Percentiles rank a stretch among this genome's conserved stretches.
Conservation (phyloP, 2,888 invertebrate genomes). For the Drosophila anomalata region DNA sequence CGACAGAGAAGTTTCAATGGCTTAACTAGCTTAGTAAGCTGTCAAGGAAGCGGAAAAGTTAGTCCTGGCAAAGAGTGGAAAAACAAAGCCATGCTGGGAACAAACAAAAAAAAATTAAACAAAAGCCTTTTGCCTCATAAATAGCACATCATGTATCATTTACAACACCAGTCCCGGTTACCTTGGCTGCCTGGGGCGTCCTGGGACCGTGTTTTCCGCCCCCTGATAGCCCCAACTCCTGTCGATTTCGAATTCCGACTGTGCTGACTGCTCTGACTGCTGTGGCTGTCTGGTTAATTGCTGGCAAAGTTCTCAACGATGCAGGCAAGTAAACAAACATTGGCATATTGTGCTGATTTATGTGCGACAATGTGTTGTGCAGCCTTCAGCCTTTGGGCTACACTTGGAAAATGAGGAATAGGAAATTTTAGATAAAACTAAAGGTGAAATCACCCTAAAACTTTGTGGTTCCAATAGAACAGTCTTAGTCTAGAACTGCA, state of each 20-base stretch:
- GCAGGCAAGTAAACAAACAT: constrained; percentile 80
- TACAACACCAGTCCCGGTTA: constrained; percentile 51
- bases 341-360: constrained; percentile 82
- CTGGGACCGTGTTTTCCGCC: constrained; percentile 28
- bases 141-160: constrained; percentile 83
- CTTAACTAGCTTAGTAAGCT: constrained; percentile 65
- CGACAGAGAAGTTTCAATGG: constrained; percentile 31
- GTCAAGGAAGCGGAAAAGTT: constrained; percentile 50
- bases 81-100: constrained; percentile 21
- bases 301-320: constrained; percentile 79
- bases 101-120: constrained; percentile 77
- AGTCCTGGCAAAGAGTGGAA: constrained; percentile 44
- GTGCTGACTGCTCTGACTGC: constrained; percentile 30
- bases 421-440: too few relatives aligned
- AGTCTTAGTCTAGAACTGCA: not conserved
- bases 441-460: not conserved
- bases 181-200: constrained; percentile 26
- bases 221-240: constrained; percentile 12
- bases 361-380: constrained; percentile 74
- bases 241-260: constrained; percentile 17
- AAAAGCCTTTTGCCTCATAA: constrained; percentile 79
- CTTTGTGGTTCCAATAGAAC: not conserved
- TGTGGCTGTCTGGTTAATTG: constrained; percentile 82
- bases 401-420: constrained; percentile 7
- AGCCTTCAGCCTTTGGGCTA: not conserved